phyloP scores from a whole-genome alignment of 2,113 vertebrate species.

The Rhynchomys soricoides region DNA sequence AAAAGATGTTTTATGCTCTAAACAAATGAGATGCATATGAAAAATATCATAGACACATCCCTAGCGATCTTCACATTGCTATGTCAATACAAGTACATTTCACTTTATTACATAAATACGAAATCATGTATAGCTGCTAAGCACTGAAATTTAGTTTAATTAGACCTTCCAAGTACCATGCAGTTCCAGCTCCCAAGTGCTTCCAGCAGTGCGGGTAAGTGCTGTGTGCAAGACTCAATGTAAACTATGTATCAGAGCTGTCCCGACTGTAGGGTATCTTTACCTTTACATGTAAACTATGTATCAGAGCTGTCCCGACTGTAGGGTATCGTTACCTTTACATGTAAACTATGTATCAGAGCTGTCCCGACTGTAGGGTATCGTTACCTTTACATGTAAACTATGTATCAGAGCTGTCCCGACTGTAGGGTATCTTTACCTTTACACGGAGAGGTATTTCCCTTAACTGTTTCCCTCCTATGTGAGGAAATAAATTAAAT shows the following conservation, averaged over 20 bases:
- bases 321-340: slow-evolving; percentile 71
- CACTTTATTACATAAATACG: slow-evolving; percentile 90
- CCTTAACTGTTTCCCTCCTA: slow-evolving; percentile 80
- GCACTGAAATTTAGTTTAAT: slow-evolving; percentile 90
- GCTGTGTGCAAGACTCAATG: slow-evolving; percentile 83
- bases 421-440: slow-evolving; percentile 70
- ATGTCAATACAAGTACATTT: slow-evolving; percentile 88
- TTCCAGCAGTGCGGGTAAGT: slow-evolving; percentile 88
- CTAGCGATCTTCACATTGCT: slow-evolving; percentile 89
- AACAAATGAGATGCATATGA: slow-evolving; percentile 87
- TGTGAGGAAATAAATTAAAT: slow-evolving; percentile 58
- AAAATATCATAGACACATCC: slow-evolving; percentile 87
- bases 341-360: slow-evolving; percentile 77
- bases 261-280: slow-evolving; percentile 52
- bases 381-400: slow-evolving; percentile 79
- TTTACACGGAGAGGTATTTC: slow-evolving; percentile 85
- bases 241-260: slow-evolving; percentile 75
- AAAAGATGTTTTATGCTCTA: slow-evolving; percentile 86
- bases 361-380: background rate
- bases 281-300: slow-evolving; percentile 78
- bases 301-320: slow-evolving; percentile 65
- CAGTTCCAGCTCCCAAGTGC: slow-evolving; percentile 86
- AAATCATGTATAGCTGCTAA: slow-evolving; percentile 89
- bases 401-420: slow-evolving; percentile 70
- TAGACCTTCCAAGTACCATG: slow-evolving; percentile 90